Evolutionary conservation across 2,888 invertebrate species (phyloP).

Genomic region (Polydrusus tereticollis): DNA sequence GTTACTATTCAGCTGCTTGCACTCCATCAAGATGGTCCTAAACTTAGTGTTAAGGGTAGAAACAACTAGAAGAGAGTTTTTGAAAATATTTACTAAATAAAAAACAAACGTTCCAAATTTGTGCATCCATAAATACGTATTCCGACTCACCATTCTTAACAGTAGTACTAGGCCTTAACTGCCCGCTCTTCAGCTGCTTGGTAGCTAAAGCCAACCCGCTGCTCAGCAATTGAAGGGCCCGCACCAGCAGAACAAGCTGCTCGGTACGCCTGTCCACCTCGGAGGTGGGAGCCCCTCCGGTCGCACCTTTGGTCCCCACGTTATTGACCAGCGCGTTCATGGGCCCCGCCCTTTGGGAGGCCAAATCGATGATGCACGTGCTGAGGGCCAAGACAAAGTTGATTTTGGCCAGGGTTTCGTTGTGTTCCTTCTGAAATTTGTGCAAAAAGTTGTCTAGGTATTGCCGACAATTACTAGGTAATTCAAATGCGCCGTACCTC

Average conservation of each 20-base stretch:
- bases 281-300: constrained; percentile 51
- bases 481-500: constrained; percentile 71
- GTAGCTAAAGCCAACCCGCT: constrained; percentile 94
- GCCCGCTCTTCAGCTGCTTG: constrained; percentile 85
- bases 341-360: constrained; percentile 84
- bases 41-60: constrained; percentile 93
- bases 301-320: background rate
- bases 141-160: constrained; percentile 85
- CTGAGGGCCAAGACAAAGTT: constrained; percentile 97
- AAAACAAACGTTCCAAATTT: background rate
- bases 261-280: constrained; percentile 74
- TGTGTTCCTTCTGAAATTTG: constrained; percentile 89
- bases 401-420: constrained; percentile 95
- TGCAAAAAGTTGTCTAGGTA: constrained; percentile 35
- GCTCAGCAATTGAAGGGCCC: constrained; percentile 93
- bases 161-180: constrained; percentile 90
- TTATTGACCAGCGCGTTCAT: constrained; percentile 68
- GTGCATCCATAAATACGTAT: too few species aligned
- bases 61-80: constrained; percentile 76
- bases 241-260: constrained; percentile 88
- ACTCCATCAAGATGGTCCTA: constrained; percentile 87
- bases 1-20: constrained; percentile 86
- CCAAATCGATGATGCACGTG: constrained; percentile 93
- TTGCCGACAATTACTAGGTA: background rate
- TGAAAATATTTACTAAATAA: background rate